Evolutionary conservation across 2,888 invertebrate genomes (phyloP).

Genomic region (Zele albiditarsus): DNA sequence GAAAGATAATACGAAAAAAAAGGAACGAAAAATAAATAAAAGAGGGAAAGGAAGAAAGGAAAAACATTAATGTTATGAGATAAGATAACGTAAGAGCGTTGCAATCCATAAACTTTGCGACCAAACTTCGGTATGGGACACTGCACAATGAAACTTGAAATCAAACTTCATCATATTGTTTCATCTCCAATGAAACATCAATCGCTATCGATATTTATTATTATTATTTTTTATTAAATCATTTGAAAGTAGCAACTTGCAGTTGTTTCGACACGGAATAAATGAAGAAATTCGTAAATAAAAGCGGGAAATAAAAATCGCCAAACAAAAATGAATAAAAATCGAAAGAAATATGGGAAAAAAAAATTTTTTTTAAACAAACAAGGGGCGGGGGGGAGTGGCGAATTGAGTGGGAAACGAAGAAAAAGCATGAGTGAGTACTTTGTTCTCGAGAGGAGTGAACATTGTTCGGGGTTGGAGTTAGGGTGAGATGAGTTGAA

Average conservation of each 20-base stretch:
- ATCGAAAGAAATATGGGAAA: constrained; percentile 8
- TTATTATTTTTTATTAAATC: not conserved
- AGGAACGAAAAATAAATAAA: constrained; percentile 49
- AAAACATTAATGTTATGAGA: constrained; percentile 26
- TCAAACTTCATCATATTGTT: not conserved
- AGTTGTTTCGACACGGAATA: not conserved
- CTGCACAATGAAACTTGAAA: not conserved
- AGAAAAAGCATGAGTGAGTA: constrained; percentile 29
- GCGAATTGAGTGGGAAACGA: constrained; percentile 29
- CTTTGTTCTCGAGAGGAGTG: constrained; percentile 1
- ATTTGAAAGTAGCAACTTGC: not conserved
- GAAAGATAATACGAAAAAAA: constrained; percentile 48
- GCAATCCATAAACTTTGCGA: not conserved
- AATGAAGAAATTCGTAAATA: not conserved
- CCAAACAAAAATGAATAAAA: not conserved
- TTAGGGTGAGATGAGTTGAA: not conserved
- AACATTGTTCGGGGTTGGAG: constrained; percentile 1
- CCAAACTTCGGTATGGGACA: not conserved
- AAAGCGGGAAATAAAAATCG: constrained; percentile 1
- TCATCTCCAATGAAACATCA: not conserved
- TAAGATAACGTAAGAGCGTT: not conserved
- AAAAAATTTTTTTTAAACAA: constrained; percentile 24
- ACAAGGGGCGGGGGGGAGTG: constrained; percentile 15
- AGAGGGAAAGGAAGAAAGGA: constrained; percentile 32
- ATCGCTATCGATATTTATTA: not conserved